Base-by-base conservation (phyloP, 2,888 invertebrate species). In the Quadriops clusia region DNA sequence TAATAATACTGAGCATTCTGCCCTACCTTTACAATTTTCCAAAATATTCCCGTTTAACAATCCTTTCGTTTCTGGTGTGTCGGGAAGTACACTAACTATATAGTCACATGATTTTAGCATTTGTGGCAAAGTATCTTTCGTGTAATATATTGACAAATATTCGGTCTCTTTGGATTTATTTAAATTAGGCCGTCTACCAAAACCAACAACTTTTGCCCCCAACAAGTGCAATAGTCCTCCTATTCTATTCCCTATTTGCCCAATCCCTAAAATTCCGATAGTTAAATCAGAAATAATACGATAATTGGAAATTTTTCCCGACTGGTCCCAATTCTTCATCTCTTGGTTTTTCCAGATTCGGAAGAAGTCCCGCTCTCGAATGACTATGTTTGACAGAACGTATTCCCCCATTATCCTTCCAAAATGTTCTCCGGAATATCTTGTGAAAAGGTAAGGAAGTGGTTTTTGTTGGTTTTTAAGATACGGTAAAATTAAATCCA, bases 221-320 rank as follows among this genome's bases (percentile, higher is more conserved):
- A 70, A 51, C 13, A 35, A 34, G 40, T 66, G 60, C 34, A 68
- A 52, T 13, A 47, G 48, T 40, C 53, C 49, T 10, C 63, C 65
- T n/a, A 27, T 56, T 41, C 55, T 49, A 40, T 49, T 54, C 15
- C 70, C 70, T 36, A 72, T 70, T 26, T 51, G 57, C 24, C 72
- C 71, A 17, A 65, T 39, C 9, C 71, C 71, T 15, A 72, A 46
- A 33, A 72, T 59, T 5, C 68, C 70, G 36, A 71, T 50, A 2
- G 60, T 63, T 9, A 70, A 45, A 32, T 65, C 63, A 16, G 49
- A 47, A 32, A 72, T 51, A 2, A 53, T 40, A 23, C 67, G 50
- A 13, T 41, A 41, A 28, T 50, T 28, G 2, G 24, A 28, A 31
- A 65, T 55, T 38, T 49, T 58, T 2, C 55, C 58, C 18, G 52